Base-by-base conservation (phyloP, 2,888 invertebrate genomes). In the Papilio protenor region DNA sequence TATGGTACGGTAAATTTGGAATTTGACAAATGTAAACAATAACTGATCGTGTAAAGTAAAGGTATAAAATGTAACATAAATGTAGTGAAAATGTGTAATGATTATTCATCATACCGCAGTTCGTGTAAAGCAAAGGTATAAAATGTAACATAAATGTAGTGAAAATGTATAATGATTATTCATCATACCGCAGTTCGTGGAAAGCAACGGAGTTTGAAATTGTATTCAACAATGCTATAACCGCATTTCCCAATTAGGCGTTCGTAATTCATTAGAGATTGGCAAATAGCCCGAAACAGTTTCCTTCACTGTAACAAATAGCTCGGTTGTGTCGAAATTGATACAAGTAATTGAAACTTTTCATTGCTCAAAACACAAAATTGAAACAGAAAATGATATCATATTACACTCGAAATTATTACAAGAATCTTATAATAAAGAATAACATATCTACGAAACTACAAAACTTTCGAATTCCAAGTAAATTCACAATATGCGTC, bases 231-330 rank as follows among this genome's bases (percentile, higher is more conserved):
- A 72, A 71, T 75, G 72, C 70, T 71, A 55, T 12, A 75, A 78
- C 78, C 78, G 55, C 78, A 66, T 52, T 75, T 78, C 72, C 71
- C 75, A 78, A 78, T 78, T 75, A 78, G 72, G 78, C 45, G 75
- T 78, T 78, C 64, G 61, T 75, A 75, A 78, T 78, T 78, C 72
- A 55, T 78, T 78, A 72, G 78, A 78, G 33, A 71, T 75, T 70
- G 71, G 69, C 78, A 72, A 75, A 75, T 75, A 64, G 78, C 55
- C 75, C 57, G 71, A 55, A 72, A 75, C 55, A 64, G 45, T 70
- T 74, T 70, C 73, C 59, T 74, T 77, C 69, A 3, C 10, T 73
- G 18, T 69, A 69, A 77, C 69, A 74, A 77, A 69, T 70, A 73
- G 64, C 14, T 57, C 11, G 14, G 21, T 49, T 33, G 66, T 66